phyloP scores from a whole-genome alignment of 92 coral and sea anemone genomes.

The Epizoanthus illoricatus region DNA sequence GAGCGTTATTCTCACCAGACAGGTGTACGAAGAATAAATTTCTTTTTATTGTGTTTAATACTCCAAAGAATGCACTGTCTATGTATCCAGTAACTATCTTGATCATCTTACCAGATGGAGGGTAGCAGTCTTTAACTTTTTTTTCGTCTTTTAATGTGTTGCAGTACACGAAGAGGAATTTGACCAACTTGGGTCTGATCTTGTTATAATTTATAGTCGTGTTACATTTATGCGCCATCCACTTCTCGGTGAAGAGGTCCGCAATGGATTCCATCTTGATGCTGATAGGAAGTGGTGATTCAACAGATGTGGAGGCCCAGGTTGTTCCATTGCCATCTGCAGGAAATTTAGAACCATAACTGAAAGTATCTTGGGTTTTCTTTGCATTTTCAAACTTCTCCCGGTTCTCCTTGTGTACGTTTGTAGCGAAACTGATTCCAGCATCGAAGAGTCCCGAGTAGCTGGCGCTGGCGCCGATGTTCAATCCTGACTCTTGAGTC shows the following conservation, averaged over 20 bases:
- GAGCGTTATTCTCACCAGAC: too few relatives aligned
- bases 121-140: slow-evolving; percentile 39
- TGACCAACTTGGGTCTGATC: slow-evolving; percentile 11
- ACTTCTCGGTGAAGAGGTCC: slow-evolving; percentile 46
- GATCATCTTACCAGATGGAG: too few relatives aligned
- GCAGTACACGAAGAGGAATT: slow-evolving; percentile 36
- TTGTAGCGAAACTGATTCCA: background rate
- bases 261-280: slow-evolving; percentile 23
- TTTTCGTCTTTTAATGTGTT: slow-evolving; percentile 11
- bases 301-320: slow-evolving; percentile 36
- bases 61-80: too few relatives aligned
- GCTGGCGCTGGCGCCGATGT: slow-evolving; percentile 7
- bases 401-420: slow-evolving; percentile 1
- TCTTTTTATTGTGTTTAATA: too few relatives aligned
- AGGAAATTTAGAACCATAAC: slow-evolving; percentile 38
- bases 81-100: too few relatives aligned
- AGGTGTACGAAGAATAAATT: too few relatives aligned
- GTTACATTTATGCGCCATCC: slow-evolving; percentile 2
- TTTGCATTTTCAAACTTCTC: slow-evolving; percentile 39
- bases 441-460: slow-evolving; percentile 9
- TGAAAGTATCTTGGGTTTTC: slow-evolving; percentile 1
- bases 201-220: slow-evolving; percentile 14
- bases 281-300: slow-evolving; percentile 39
- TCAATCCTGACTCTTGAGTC: background rate
- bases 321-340: slow-evolving; percentile 8